A percentile compares a stretch with the other conserved stretches of the same genome.
These are phyloP conservation scores for Lamprotornis superbus DNA, from an alignment of 2,113 vertebrate genomes.

Conservation along the genomic window DNA sequence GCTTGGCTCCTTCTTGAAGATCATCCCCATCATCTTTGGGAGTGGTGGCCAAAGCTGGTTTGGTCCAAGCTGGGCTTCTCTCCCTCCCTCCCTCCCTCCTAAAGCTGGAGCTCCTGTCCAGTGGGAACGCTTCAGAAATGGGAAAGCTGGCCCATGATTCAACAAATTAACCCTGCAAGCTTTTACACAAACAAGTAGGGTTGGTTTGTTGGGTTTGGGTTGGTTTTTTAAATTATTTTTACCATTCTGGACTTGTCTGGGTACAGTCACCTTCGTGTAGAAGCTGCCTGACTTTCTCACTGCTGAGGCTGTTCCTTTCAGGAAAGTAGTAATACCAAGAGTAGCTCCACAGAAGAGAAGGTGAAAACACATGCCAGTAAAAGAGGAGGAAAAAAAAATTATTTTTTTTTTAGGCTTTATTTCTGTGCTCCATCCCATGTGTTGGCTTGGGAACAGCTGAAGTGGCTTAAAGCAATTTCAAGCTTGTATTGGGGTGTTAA, in stretches of 20 bases:
- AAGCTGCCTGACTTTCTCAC: not conserved
- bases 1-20: not conserved
- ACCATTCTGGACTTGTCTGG: not conserved
- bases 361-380: not conserved
- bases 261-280: not conserved
- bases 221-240: not conserved
- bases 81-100: not conserved
- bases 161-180: not conserved
- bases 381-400: accelerated
- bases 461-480: not conserved
- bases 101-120: not conserved
- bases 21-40: accelerated
- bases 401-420: not conserved
- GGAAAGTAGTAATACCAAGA: not conserved
- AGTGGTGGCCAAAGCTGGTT: not conserved
- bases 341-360: not conserved
- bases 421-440: not conserved
- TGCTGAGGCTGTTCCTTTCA: not conserved
- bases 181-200: not conserved
- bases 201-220: not conserved
- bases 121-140: accelerated
- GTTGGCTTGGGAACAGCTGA: not conserved
- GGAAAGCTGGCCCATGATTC: not conserved
- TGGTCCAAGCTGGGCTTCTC: not conserved
- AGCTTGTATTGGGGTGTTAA: not conserved